Base-by-base conservation (phyloP, 2,888 invertebrate genomes). In the Tromatobia lineatoria region DNA sequence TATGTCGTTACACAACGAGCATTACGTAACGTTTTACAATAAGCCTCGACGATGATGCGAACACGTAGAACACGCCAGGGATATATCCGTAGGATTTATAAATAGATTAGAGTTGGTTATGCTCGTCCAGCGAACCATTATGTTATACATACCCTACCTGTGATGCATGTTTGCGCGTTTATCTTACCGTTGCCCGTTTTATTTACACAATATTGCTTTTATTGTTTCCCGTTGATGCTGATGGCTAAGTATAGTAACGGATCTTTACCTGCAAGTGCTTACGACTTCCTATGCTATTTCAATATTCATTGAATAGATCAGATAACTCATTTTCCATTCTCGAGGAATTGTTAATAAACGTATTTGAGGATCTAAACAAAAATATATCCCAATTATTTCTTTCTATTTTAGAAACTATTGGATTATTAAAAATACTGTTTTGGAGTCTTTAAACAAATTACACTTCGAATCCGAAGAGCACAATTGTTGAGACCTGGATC, bases 81-180 rank as follows among this genome's bases (percentile, higher is more conserved):
- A 23, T 90, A 91, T 91, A 91, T 92, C 90, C 90, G 89, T 90
- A 81, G 76, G 82, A 87, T 88, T 85, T 93, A 92, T 92, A 92
- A 93, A 93, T 93, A 93, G 92, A 91, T 38, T 10, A 89, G 75
- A 88, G 89, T 90, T 88, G 90, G 89, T 92, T 92, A 92, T 92
- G 91, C 90, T 87, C 88, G 87, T 87, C 83, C 61, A 61, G 52
- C 15, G 47, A 67, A 45, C 45, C 67, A 67, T 67, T 67, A 25
- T 71, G 90, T 91, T 91, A 92, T 91, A 90, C 87, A 91, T 88
- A 84, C 87, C 89, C 87, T 91, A 88, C 87, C 84, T 86, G 86
- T 85, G 86, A 80, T 88, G 78, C 87, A 88, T 85, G 87, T 83
- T 87, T 87, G 80, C 84, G 82, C 84, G 80, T 82, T 64, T 80